Evolutionary conservation across 2,888 invertebrate genomes (phyloP).

Genomic region (Chrysolina oricalcia): DNA sequence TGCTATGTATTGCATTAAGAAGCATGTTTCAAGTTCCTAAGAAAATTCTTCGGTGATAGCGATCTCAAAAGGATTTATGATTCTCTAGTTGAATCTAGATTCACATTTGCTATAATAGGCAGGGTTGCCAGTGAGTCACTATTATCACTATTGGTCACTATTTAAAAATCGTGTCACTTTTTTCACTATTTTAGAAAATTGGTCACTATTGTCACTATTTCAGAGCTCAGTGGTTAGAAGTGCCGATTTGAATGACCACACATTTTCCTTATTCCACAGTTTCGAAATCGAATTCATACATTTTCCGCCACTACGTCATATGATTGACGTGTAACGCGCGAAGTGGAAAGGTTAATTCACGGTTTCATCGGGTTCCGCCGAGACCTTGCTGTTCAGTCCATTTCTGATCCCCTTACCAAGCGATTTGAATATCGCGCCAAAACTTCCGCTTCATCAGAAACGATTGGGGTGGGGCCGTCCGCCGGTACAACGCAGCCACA

Average conservation of each 20-base stretch:
- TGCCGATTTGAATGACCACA: background rate
- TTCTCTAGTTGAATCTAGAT: too few species aligned
- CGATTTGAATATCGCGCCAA: background rate
- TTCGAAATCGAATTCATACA: background rate
- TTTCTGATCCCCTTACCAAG: background rate
- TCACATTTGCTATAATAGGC: too few species aligned
- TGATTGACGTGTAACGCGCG: constrained; percentile 1
- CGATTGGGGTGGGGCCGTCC: background rate
- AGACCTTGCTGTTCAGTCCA: background rate
- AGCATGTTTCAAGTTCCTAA: too few species aligned
- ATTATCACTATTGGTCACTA: too few species aligned
- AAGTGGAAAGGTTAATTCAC: background rate
- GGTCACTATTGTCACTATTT: too few species aligned
- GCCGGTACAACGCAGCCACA: background rate
- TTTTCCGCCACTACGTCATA: background rate
- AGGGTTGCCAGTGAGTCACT: too few species aligned
- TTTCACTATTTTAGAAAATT: constrained; percentile 23
- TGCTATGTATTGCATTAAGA: too few species aligned
- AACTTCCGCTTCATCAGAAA: background rate
- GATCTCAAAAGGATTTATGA: too few species aligned
- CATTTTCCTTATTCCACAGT: background rate
- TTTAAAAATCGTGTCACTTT: too few species aligned
- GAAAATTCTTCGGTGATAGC: too few species aligned
- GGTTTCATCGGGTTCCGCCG: background rate
- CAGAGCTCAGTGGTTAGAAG: background rate